Percentiles rank a stretch among this genome's conserved stretches.
Evolutionary conservation across 2,113 vertebrate genomes (phyloP).

Genomic region (western clawed frog (Xenopus tropicalis)): UCB_Xtro_10.0 CM004444.2:130833001-130833500

Average conservation of each 20-base stretch:
- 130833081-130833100: not conserved
- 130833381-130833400: conserved; percentile 40
- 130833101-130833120: not conserved
- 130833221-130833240: conserved; percentile 15
- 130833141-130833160: conserved; percentile 20
- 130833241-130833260: conserved; percentile 8
- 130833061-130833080: too few relatives aligned
- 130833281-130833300: conserved; percentile 26
- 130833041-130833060: too few relatives aligned
- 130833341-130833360: conserved; percentile 12
- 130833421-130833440: conserved; percentile 10
- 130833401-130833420: conserved; percentile 27
- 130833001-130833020: too few relatives aligned
- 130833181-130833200: conserved; percentile 11
- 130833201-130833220: conserved; percentile 27
- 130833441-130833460: conserved; percentile 13
- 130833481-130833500: conserved; percentile 12
- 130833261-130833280: conserved; percentile 13
- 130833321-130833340: conserved; percentile 20
- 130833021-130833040: too few relatives aligned
- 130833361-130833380: conserved; percentile 21
- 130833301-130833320: conserved; percentile 22
- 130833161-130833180: conserved; percentile 16
- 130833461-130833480: conserved; percentile 5
- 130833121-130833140: not conserved